A percentile compares a stretch with the other conserved stretches of the same genome.
phyloP scores from a whole-genome alignment of 2,888 invertebrate species.

The Chymomyza procnemis region DNA sequence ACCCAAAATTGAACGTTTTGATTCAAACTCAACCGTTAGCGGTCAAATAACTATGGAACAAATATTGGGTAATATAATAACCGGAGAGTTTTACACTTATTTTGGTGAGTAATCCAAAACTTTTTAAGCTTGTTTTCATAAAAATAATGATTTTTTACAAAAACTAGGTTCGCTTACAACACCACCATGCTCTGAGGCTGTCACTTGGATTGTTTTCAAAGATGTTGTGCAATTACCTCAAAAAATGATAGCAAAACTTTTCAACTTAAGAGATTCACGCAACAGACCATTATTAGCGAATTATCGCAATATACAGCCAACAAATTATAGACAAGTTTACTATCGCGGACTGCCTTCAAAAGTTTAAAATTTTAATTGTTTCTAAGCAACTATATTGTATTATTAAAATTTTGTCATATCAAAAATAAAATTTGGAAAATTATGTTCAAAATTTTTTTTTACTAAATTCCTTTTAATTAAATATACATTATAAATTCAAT shows the following conservation, averaged over 20 bases:
- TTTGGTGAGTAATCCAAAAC: conserved; percentile 45
- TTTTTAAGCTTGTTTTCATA: not conserved
- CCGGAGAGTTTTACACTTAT: conserved; percentile 62
- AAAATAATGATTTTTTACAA: not conserved
- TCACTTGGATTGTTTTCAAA: conserved; percentile 84
- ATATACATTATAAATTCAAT: not conserved
- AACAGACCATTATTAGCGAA: conserved; percentile 36
- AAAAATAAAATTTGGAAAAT: not conserved
- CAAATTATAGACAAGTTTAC: conserved; percentile 40
- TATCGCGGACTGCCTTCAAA: not conserved
- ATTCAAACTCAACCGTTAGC: conserved; percentile 42
- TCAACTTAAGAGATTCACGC: conserved; percentile 36
- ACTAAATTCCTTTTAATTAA: not conserved
- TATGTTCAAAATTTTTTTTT: not conserved
- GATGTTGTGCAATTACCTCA: conserved; percentile 78
- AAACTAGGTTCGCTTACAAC: conserved; percentile 84
- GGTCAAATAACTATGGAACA: conserved; percentile 44
- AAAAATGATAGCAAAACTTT: conserved; percentile 47
- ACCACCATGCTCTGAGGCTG: conserved; percentile 83
- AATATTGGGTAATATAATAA: conserved; percentile 58
- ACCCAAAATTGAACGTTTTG: conserved; percentile 40
- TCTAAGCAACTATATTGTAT: not conserved
- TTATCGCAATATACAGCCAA: conserved; percentile 41
- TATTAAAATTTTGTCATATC: too few relatives aligned
- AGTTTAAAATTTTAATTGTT: not conserved